Conservation (phyloP, 2,888 invertebrate species). For the Panzeria rudis region DNA sequence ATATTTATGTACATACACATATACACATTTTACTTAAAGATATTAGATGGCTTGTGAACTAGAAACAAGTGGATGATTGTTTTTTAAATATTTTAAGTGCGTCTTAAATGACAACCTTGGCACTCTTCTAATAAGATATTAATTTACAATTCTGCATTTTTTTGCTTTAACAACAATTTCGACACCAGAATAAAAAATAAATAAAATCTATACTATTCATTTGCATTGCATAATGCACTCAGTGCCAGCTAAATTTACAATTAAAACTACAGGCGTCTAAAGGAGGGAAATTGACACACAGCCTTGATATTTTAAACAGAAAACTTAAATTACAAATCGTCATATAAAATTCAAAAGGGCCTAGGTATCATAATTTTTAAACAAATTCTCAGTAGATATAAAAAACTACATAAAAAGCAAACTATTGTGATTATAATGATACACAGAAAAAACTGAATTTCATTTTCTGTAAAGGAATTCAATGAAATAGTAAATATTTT, state of each 20-base stretch:
- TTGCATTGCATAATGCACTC: background rate
- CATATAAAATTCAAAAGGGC: too few species aligned
- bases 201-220: background rate
- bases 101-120: conserved; percentile 68
- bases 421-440: too few species aligned
- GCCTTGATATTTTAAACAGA: too few species aligned
- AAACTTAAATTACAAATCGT: too few species aligned
- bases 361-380: too few species aligned
- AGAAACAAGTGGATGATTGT: conserved; percentile 37
- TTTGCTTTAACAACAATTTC: background rate
- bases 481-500: too few species aligned
- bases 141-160: conserved; percentile 21
- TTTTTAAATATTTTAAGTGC: conserved; percentile 43
- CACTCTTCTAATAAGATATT: conserved; percentile 64
- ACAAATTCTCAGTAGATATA: too few species aligned
- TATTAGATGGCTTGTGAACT: conserved; percentile 30
- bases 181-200: background rate
- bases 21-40: background rate
- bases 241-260: background rate
- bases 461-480: too few species aligned
- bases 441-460: too few species aligned
- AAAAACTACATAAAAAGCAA: too few species aligned
- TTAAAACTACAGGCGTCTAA: background rate
- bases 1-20: background rate
- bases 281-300: background rate